Base-by-base conservation (phyloP, 2,888 invertebrate species). In the Cenopis cana region DNA sequence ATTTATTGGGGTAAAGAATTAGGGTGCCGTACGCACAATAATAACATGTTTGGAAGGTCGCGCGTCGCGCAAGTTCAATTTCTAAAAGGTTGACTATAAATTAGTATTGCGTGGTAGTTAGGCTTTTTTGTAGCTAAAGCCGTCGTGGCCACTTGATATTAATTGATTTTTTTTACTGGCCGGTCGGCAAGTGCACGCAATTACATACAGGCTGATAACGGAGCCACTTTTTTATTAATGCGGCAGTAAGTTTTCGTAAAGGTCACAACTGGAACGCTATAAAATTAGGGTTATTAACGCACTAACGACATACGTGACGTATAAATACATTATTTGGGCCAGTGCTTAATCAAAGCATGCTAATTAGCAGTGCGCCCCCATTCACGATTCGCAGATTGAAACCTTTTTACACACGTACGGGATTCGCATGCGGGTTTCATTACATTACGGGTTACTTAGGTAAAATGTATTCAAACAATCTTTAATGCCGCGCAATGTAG, bases 71-170 rank as follows among this genome's bases (percentile, higher is more conserved):
- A n/a, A 8, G 46, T 11, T n/a, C 0, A 10, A 10, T 10, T 14
- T 17, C 17, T n/a, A 46, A 29, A 46, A 60, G n/a, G 60, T 1
- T 46, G 10, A 9, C 10, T 46, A 9, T n/a, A 9, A 5, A 29
- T 12, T 10, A 38, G 46, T 24, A n/a, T 60, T 49, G 17, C 12
- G 5, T 18, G 5, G 60, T 46, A 29, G 60, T 29, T 60, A 29
- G 5, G 60, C 24, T 46, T 11, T 46, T 60, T 49, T 46, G 24
- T 17, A 10, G 18, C 8, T 3, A 33, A 29, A 33, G 8, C 89
- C 90, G 89, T 91, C 90, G 89, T 85, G 89, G 79, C 89, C 89
- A 89, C 91, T 91, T 89, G 91, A 87, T 89, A 78, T 82, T 89
- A 88, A 91, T 90, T 89, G 84, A 81, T 76, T 84, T 86, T n/a